Conservation (phyloP, 2,113 vertebrate species). For the Aleadryas rufinucha region DNA sequence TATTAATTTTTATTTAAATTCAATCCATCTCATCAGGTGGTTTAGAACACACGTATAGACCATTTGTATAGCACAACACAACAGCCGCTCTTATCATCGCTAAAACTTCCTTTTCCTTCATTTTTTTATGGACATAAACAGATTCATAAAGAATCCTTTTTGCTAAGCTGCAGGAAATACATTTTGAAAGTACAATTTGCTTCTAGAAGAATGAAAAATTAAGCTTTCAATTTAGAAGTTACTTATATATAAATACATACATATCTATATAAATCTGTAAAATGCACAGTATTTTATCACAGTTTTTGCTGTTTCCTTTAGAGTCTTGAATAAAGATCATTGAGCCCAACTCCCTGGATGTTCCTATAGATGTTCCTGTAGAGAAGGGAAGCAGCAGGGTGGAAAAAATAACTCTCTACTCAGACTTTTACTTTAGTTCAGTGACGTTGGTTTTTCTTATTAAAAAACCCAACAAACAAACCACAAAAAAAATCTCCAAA, state of each 20-base stretch:
- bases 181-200: not conserved
- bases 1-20: not conserved
- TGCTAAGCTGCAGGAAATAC: not conserved
- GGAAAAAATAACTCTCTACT: not conserved
- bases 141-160: not conserved
- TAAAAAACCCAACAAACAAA: not conserved
- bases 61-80: not conserved
- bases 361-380: not conserved
- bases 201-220: not conserved
- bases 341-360: not conserved
- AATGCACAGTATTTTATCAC: not conserved
- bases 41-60: not conserved
- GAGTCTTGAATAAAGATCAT: not conserved
- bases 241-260: not conserved
- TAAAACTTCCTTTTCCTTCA: not conserved
- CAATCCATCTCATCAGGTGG: not conserved
- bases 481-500: too few species aligned
- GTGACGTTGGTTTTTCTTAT: not conserved
- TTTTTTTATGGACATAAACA: not conserved
- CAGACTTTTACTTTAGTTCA: not conserved
- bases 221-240: not conserved
- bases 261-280: not conserved
- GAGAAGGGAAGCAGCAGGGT: not conserved
- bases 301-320: not conserved
- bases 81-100: not conserved